phyloP scores from a whole-genome alignment of 2,797 vertebrate species.

The Aldrovandia affinis region DNA sequence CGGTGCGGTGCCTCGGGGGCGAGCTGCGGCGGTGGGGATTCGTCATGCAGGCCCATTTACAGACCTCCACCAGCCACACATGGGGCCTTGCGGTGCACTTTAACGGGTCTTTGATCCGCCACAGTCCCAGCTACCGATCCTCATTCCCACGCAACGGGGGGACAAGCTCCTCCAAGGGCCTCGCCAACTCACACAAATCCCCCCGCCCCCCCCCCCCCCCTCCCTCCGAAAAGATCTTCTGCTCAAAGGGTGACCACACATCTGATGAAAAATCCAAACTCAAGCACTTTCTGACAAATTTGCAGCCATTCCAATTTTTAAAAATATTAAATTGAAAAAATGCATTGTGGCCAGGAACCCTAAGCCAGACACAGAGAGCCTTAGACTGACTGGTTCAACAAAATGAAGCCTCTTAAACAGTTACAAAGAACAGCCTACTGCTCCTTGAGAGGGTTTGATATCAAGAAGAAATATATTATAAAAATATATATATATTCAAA shows the following conservation, averaged over 20 bases:
- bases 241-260: constrained; percentile 23
- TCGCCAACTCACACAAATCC: constrained; percentile 53
- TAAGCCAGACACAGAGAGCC: constrained; percentile 48
- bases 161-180: constrained; percentile 47
- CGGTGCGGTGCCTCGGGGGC: not conserved
- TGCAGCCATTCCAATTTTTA: constrained; percentile 63
- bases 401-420: constrained; percentile 48
- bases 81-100: constrained; percentile 61
- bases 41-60: constrained; percentile 61
- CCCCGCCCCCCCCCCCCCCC: not conserved
- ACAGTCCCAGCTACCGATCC: constrained; percentile 55
- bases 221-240: constrained; percentile 33
- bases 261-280: constrained; percentile 50
- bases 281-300: constrained; percentile 70
- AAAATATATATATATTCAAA: not conserved
- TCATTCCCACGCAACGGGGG: constrained; percentile 59
- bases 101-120: constrained; percentile 71
- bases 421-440: not conserved
- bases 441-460: not conserved
- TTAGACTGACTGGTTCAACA: constrained; percentile 49
- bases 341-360: constrained; percentile 46
- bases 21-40: constrained; percentile 48
- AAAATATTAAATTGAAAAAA: constrained; percentile 49
- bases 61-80: constrained; percentile 57
- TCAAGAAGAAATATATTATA: not conserved